Evolutionary conservation across 2,797 vertebrate genomes (phyloP).

Genomic region (Chromis chromis): DNA sequence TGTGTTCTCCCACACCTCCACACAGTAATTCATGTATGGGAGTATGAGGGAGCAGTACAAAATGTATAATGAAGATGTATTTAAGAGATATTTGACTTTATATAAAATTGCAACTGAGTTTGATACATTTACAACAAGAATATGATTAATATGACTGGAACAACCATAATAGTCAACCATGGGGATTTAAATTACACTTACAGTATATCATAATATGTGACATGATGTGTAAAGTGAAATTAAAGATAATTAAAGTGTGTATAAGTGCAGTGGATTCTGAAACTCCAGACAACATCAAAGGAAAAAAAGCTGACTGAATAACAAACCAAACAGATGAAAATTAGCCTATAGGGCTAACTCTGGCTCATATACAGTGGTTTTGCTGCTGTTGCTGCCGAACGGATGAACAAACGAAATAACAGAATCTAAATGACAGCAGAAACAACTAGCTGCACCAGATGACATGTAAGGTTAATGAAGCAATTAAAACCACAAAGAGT

Average conservation of each 20-base stretch:
- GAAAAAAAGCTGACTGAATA: not conserved
- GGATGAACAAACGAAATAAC: not conserved
- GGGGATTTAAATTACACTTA: not conserved
- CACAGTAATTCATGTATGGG: too few species aligned
- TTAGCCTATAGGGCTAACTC: too few species aligned
- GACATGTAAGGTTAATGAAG: slow-evolving; percentile 46
- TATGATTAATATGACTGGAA: not conserved
- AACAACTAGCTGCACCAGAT: slow-evolving; percentile 7
- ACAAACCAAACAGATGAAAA: too few species aligned
- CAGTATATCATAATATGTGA: not conserved
- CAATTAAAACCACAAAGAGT: slow-evolving; percentile 40
- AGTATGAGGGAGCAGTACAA: too few species aligned
- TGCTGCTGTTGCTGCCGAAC: too few species aligned
- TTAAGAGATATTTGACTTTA: too few species aligned
- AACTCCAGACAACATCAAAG: not conserved
- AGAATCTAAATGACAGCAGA: slow-evolving; percentile 33
- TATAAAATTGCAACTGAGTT: too few species aligned
- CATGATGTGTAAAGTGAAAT: not conserved
- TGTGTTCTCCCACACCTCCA: too few species aligned
- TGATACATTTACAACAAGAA: not conserved
- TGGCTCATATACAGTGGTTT: too few species aligned
- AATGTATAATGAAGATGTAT: too few species aligned
- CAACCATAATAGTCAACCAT: not conserved
- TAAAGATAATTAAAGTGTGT: not conserved
- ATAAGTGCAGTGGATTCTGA: not conserved